Conservation (phyloP, 2,113 vertebrate species). For the Serinus canaria region DNA sequence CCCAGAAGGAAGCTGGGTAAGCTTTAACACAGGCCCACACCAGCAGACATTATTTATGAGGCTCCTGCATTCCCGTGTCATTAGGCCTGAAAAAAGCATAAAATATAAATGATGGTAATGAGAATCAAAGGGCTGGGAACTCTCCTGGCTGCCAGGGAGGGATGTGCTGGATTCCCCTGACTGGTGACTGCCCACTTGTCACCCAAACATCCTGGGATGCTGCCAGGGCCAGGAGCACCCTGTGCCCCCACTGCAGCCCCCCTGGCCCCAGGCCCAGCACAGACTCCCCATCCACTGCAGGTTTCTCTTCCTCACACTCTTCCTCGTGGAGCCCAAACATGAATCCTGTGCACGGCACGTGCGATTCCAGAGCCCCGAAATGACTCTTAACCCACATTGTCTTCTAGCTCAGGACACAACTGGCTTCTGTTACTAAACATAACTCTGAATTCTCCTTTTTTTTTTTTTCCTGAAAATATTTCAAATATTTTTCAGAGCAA, state of each 20-base stretch:
- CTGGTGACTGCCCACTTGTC: rapidly evolving
- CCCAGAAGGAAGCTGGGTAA: not conserved
- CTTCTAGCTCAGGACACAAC: not conserved
- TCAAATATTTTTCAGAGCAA: conserved; percentile 32
- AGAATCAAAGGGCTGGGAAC: not conserved
- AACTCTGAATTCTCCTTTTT: not conserved
- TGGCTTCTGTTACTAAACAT: not conserved
- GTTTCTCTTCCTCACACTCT: not conserved
- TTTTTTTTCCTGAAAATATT: conserved; percentile 12
- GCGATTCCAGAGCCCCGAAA: not conserved
- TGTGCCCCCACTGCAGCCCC: rapidly evolving
- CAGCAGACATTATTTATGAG: conserved; percentile 11
- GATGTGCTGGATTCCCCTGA: rapidly evolving
- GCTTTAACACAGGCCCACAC: not conserved
- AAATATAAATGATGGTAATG: conserved; percentile 1
- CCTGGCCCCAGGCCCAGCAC: not conserved
- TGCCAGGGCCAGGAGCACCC: rapidly evolving
- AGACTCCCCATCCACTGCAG: rapidly evolving
- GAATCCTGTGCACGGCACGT: rapidly evolving
- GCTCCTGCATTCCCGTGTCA: not conserved
- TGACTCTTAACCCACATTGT: not conserved
- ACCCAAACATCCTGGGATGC: rapidly evolving
- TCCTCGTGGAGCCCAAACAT: rapidly evolving
- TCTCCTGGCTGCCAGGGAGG: rapidly evolving
- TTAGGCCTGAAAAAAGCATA: not conserved